Conservation (phyloP, 1,140 invertebrate genomes). For the Heliconius himera region DNA sequence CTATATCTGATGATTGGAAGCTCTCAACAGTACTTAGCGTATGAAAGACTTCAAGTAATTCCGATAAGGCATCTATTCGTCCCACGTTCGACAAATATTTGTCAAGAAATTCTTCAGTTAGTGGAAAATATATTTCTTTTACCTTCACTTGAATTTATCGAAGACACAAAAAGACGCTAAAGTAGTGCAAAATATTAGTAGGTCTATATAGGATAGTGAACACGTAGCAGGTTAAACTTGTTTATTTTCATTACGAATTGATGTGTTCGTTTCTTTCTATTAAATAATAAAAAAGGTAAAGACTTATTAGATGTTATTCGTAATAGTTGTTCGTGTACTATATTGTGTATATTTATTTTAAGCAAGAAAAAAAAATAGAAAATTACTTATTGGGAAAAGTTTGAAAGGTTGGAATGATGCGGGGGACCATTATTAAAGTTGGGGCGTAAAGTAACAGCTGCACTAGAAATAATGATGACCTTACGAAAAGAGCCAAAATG, state of each 20-base stretch:
- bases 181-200: not conserved
- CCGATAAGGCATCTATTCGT: slow-evolving; percentile 16
- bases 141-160: slow-evolving; percentile 13
- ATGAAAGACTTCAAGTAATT: not conserved
- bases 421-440: slow-evolving; percentile 70
- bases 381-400: not conserved
- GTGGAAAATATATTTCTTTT: slow-evolving; percentile 28
- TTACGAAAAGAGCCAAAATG: slow-evolving; percentile 53
- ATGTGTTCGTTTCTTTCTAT: not conserved
- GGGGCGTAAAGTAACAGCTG: slow-evolving; percentile 74
- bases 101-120: slow-evolving; percentile 21
- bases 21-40: slow-evolving; percentile 10
- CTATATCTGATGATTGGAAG: slow-evolving; percentile 5
- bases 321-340: not conserved
- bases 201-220: not conserved
- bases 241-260: not conserved
- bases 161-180: not conserved
- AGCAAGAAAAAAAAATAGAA: not conserved
- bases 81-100: slow-evolving; percentile 35
- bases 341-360: not conserved
- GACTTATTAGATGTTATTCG: not conserved
- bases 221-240: not conserved
- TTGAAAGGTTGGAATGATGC: slow-evolving; percentile 58
- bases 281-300: not conserved
- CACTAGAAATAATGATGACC: slow-evolving; percentile 65